Base-by-base conservation (phyloP, 2,888 invertebrate species). In the Temnothorax rugatulus region DNA sequence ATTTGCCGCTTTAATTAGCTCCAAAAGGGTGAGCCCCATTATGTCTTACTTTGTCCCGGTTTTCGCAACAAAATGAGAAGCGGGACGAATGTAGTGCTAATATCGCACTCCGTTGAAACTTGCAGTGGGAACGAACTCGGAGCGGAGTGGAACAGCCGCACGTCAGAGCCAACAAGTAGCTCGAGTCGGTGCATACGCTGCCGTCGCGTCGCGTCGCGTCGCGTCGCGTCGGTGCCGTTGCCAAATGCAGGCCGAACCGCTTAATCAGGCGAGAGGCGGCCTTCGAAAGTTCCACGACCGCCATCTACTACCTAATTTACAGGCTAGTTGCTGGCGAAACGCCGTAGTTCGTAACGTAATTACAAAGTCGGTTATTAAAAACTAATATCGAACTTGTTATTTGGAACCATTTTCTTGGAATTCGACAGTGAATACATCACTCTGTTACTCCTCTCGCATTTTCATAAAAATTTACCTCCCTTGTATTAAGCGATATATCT, bases 241-340 rank as follows among this genome's bases (percentile, higher is more conserved):
- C 90, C 91, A 90, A 91, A 89, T 88, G 87, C 88, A 89, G 86
- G 75, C 64, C 83, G 83, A 85, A 82, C 84, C 79, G 89, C 87
- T 90, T 87, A 90, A 90, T 89, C 90, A 85, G 86, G 86, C 88
- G 76, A 66, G 79, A 81, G 81, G 79, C 85, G 85, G 86, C 68
- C 82, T 57, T 77, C 71, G 76, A 59, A 71, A 63, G 68, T 86
- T 84, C 84, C 57, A 44, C 57, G 57, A 79, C 79, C 79, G 57
- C 79, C 44, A 29, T 79, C 44, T 79, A 66, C 76, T 66, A 79
- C 73, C 79, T 73, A 81, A 81, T 81, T 73, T 81, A 73, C 79
- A 73, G 73, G 57, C 74, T 73, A 18, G 74, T 85, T 57, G 83
- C 15, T 21, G 71, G 57, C 79, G 54, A 13, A 47, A 59, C 52